Evolutionary conservation across 2,888 invertebrate genomes (phyloP), one percentile per base, ranked within the genome.

Genomic region (Aproaerema taeniolella): DNA sequence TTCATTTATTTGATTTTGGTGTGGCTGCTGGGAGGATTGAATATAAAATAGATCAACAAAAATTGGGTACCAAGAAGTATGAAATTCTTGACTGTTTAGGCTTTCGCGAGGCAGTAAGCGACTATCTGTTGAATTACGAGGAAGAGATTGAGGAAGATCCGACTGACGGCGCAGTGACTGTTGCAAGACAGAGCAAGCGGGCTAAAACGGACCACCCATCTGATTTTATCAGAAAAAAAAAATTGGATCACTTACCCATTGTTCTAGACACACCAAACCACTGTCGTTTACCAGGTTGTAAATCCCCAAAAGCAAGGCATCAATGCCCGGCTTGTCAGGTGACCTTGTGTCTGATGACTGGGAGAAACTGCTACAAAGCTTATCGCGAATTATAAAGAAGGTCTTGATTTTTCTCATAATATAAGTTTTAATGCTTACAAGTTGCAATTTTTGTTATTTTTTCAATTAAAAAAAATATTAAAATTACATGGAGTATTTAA

Each of bases 1-100:
- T 36, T n/a, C 31, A 41, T 32, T 28, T 41, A 2, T 41, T 37
- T 10, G 41, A 41, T 37, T 36, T 41, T 26, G 17, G 8, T 2
- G 24, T 28, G 4, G 37, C 28, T n/a, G 37, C 37, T 37, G 32
- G 28, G 1, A 37, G 41, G 37, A 37, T 37, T 9, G 32, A 41
- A 14, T 41, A 37, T 13, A 36, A 17, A 13, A n/a, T 11, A 1
- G 41, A 37, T 14, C 41, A 37, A 13, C 28, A 37, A 41, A 26
- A 41, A 26, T 1, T 25, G 10, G 30, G 37, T 5, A 30, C 12
- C 8, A 6, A 2, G n/a, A 37, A 30, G 9, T 8, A 20, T 13
- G 12, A 37, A 2, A 20, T 37, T 29, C 25, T 36, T 11, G 36
- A 36, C 10, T 29, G 13, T 10, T 29, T 28, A 11, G 26, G 14